Percentiles rank a stretch among this genome's conserved stretches.
These are phyloP conservation scores for Orussus abietinus DNA, from an alignment of 1,140 invertebrate genomes.

Conservation along the genomic window DNA sequence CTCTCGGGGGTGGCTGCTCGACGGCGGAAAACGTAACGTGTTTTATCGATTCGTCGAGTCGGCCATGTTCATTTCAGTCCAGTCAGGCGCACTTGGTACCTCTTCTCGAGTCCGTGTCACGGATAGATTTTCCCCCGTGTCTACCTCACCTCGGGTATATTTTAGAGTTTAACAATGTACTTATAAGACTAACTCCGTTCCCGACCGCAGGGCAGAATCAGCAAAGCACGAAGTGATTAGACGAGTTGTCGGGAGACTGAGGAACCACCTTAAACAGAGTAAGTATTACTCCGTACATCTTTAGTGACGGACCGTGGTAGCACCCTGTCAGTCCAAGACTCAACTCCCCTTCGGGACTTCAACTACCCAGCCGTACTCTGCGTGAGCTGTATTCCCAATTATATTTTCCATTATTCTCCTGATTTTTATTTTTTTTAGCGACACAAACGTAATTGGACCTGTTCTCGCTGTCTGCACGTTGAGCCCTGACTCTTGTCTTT, in stretches of 20 bases:
- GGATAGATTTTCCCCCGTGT: conserved; percentile 40
- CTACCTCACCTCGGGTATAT: conserved; percentile 25
- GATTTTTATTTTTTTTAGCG: too few relatives aligned
- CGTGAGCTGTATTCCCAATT: too few relatives aligned
- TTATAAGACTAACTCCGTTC: conserved; percentile 8
- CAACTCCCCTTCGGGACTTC: too few relatives aligned
- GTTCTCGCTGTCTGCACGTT: too few relatives aligned
- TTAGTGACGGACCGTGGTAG: too few relatives aligned
- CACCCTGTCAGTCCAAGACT: too few relatives aligned
- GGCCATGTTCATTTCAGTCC: conserved; percentile 39
- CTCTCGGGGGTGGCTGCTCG: conserved; percentile 12
- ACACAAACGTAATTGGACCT: too few relatives aligned
- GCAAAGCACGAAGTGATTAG: conserved; percentile 5
- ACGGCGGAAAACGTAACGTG: conserved; percentile 42
- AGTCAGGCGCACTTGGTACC: conserved; percentile 45
- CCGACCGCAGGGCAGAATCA: too few relatives aligned
- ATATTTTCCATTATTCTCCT: too few relatives aligned
- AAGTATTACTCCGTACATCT: too few relatives aligned
- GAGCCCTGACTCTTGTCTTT: too few relatives aligned
- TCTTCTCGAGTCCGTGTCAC: conserved; percentile 33
- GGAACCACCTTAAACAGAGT: background rate
- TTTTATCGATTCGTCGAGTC: conserved; percentile 45
- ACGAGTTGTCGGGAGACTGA: background rate
- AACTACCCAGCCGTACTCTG: too few relatives aligned
- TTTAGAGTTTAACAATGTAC: conserved; percentile 10